Evolutionary conservation across 2,888 invertebrate species (phyloP).

Genomic region (Hydrotaea cyrtoneurina): DNA sequence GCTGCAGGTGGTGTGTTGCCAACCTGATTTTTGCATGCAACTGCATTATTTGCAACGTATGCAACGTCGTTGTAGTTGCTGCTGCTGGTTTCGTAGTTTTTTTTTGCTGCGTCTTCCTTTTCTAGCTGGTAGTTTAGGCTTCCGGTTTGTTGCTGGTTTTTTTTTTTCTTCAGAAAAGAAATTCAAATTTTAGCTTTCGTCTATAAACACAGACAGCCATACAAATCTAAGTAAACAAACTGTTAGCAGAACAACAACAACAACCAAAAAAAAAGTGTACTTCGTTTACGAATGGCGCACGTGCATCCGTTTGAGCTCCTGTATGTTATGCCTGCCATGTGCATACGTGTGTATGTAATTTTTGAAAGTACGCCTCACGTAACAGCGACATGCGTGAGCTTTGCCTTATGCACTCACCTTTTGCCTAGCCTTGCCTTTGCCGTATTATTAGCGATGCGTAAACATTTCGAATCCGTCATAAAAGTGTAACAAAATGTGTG

Average conservation of each 20-base stretch:
- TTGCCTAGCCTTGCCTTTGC: background rate
- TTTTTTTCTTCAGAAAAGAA: constrained; percentile 15
- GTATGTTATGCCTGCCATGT: constrained; percentile 28
- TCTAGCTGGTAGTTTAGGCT: constrained; percentile 55
- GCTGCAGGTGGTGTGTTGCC: constrained; percentile 49
- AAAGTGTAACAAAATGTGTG: constrained; percentile 9
- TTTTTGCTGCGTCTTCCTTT: constrained; percentile 39
- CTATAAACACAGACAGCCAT: constrained; percentile 39
- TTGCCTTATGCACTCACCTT: background rate
- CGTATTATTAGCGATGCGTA: constrained; percentile 58
- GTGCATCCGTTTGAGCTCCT: background rate
- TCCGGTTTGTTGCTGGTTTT: constrained; percentile 43
- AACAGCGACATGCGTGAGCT: constrained; percentile 43
- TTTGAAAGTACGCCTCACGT: constrained; percentile 39
- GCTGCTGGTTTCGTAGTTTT: constrained; percentile 33
- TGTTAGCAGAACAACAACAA: background rate
- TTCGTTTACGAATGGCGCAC: constrained; percentile 13
- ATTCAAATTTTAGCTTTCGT: constrained; percentile 54
- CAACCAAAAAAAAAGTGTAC: background rate
- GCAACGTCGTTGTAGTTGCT: constrained; percentile 21
- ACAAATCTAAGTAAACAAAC: constrained; percentile 5
- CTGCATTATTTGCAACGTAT: constrained; percentile 40
- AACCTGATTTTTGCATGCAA: constrained; percentile 55
- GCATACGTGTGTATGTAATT: constrained; percentile 3
- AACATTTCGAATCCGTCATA: constrained; percentile 29